phyloP scores from a whole-genome alignment of 2,113 vertebrate genomes.

The Corythornis vintsioides region DNA sequence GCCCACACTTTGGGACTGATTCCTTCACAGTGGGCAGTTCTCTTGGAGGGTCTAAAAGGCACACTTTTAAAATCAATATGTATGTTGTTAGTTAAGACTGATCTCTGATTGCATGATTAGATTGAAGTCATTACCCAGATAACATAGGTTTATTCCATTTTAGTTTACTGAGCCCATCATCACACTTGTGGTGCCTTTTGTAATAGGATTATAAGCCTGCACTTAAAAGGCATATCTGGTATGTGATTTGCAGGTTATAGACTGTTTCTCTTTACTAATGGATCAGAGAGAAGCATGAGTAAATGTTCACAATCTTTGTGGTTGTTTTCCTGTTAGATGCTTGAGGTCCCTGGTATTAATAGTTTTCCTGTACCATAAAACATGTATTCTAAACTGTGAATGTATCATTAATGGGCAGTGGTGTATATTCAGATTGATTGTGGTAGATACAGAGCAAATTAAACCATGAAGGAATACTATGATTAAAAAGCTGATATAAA shows the following conservation, averaged over 20 bases:
- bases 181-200: background rate
- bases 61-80: background rate
- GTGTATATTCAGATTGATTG: slow-evolving; percentile 7
- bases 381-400: background rate
- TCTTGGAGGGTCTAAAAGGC: background rate
- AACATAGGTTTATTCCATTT: background rate
- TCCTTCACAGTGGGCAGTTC: background rate
- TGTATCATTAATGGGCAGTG: slow-evolving; percentile 14
- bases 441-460: slow-evolving; percentile 27
- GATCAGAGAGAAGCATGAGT: background rate
- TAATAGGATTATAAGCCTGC: background rate
- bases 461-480: slow-evolving; percentile 27
- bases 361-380: slow-evolving; percentile 13
- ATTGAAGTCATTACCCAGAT: background rate
- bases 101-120: background rate
- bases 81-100: background rate
- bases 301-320: background rate
- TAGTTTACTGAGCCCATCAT: background rate
- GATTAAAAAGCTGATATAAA: slow-evolving; percentile 56
- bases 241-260: background rate
- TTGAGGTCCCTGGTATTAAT: slow-evolving; percentile 7
- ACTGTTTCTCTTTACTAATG: background rate
- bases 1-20: background rate
- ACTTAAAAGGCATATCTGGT: background rate
- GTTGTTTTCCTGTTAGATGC: background rate